Evolutionary conservation across 2,797 vertebrate species (phyloP).

Genomic region (Alca torda): DNA sequence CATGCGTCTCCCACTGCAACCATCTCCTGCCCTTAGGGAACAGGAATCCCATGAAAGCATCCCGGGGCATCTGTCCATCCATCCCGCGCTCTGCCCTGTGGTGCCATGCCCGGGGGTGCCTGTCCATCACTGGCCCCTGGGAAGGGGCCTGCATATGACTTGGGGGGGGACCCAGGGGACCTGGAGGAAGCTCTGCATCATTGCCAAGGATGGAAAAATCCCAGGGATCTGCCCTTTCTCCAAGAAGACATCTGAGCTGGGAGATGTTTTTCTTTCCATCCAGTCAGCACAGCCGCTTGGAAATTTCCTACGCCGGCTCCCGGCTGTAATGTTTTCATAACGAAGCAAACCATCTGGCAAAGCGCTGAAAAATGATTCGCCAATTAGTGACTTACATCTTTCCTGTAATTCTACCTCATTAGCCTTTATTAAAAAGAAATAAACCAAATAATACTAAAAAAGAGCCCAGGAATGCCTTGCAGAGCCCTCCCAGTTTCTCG

Average conservation of each 20-base stretch:
- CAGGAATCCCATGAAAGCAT: not conserved
- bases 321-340: constrained; percentile 60
- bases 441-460: not conserved
- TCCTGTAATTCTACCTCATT: constrained; percentile 35
- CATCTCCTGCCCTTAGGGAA: not conserved
- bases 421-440: constrained; percentile 1
- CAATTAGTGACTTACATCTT: constrained; percentile 64
- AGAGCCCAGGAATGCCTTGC: not conserved
- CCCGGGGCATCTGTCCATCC: not conserved
- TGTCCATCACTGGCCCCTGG: fast-evolving
- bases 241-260: constrained; percentile 52
- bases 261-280: constrained; percentile 68
- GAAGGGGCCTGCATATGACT: not conserved
- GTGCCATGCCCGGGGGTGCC: fast-evolving
- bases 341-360: constrained; percentile 1
- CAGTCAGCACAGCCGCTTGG: constrained; percentile 45
- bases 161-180: not conserved
- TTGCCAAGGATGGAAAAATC: constrained; percentile 54
- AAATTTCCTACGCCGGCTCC: constrained; percentile 56
- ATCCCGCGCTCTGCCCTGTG: too few relatives aligned
- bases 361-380: constrained; percentile 13
- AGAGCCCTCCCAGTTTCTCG: not conserved
- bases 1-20: not conserved
- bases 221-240: constrained; percentile 49
- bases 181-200: not conserved